Percentiles rank a stretch among this genome's conserved stretches.
These are phyloP conservation scores for Cantharis rufa DNA, from an alignment of 2,888 invertebrate species.

Conservation along the genomic window DNA sequence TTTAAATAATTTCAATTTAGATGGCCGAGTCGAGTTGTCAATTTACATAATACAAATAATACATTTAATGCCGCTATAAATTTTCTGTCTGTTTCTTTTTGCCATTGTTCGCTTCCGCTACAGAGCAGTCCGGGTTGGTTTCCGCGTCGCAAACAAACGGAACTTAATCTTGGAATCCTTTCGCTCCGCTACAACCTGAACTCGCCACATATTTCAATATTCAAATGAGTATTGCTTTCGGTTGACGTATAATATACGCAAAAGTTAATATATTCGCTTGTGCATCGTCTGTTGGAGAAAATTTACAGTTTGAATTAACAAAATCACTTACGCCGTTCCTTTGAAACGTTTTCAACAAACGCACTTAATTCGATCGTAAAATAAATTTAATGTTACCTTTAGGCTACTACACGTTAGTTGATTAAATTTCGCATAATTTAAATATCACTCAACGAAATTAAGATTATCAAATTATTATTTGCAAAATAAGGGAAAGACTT, in stretches of 20 bases:
- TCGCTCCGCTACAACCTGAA: not conserved
- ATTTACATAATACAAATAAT: conserved; percentile 27
- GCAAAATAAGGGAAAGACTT: not conserved
- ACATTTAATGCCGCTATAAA: conserved; percentile 25
- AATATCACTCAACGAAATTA: not conserved
- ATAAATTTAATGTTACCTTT: not conserved
- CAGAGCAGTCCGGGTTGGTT: not conserved
- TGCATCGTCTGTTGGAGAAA: not conserved
- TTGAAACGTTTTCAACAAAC: not conserved
- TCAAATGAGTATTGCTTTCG: not conserved
- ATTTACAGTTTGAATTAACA: not conserved
- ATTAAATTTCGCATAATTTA: not conserved
- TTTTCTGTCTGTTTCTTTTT: not conserved
- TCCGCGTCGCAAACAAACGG: not conserved
- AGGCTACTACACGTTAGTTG: not conserved
- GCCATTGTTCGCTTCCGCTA: not conserved
- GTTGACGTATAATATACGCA: not conserved
- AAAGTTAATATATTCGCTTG: not conserved
- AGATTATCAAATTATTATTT: not conserved
- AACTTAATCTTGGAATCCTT: not conserved
- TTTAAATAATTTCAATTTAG: conserved; percentile 31
- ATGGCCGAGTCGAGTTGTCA: conserved; percentile 28
- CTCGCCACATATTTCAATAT: not conserved
- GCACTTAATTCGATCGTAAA: not conserved
- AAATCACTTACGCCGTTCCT: not conserved